phyloP scores from a whole-genome alignment of 2,888 invertebrate species.

The Drosophila demipolita region DNA sequence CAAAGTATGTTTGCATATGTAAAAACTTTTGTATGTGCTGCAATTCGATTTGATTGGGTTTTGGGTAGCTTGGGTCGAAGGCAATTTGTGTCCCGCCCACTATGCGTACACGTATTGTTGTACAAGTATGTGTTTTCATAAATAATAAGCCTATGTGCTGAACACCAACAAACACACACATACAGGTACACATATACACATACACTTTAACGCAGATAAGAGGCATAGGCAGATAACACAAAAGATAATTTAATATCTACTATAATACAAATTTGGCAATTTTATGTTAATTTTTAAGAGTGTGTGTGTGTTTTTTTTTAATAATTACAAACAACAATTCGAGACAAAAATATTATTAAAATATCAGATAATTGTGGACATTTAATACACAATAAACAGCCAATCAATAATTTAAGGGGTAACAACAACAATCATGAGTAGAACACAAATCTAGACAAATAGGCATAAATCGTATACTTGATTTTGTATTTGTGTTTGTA shows the following conservation, averaged over 20 bases:
- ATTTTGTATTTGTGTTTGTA: conserved; percentile 9
- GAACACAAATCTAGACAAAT: conserved; percentile 36
- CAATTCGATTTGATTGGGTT: conserved; percentile 11
- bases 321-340: conserved; percentile 28
- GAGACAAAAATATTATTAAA: conserved; percentile 7
- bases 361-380: not conserved
- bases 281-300: conserved; percentile 2
- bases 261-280: conserved; percentile 35
- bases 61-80: conserved; percentile 11
- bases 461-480: conserved; percentile 23
- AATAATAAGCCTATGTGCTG: conserved; percentile 29
- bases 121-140: conserved; percentile 15
- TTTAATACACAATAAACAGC: conserved; percentile 42
- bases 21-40: conserved; percentile 12
- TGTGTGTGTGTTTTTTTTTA: no score
- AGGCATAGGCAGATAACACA: conserved; percentile 8
- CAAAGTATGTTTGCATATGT: conserved; percentile 28
- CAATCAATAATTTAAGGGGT: conserved; percentile 38
- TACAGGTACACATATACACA: conserved; percentile 11
- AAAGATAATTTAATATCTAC: conserved; percentile 31
- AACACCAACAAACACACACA: conserved; percentile 24
- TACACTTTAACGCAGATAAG: conserved; percentile 16
- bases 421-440: conserved; percentile 36
- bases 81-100: conserved; percentile 11
- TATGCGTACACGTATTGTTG: conserved; percentile 28